Evolutionary conservation across 2,888 invertebrate species (phyloP).

Genomic region (Cosmia pyralina): DNA sequence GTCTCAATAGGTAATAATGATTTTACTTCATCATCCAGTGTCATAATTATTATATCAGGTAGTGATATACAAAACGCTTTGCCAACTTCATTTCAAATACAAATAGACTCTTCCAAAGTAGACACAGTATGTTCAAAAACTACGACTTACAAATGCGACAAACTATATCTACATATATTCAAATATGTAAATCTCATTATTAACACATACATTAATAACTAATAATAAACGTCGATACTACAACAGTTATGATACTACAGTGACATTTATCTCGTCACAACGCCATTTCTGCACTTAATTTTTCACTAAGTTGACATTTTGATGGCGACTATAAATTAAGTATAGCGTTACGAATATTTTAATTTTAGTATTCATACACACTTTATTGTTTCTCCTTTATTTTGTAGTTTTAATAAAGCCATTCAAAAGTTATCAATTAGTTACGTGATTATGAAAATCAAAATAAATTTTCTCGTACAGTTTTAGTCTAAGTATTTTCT

Average conservation of each 20-base stretch:
- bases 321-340: slow-evolving; percentile 28
- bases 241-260: slow-evolving; percentile 27
- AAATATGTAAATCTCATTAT: slow-evolving; percentile 48
- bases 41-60: background rate
- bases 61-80: background rate
- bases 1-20: background rate
- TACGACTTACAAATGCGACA: background rate
- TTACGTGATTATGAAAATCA: background rate
- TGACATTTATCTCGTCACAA: slow-evolving; percentile 45
- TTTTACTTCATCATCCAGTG: background rate
- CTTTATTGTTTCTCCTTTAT: background rate
- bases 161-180: background rate
- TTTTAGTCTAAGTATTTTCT: background rate
- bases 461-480: background rate
- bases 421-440: background rate
- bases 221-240: slow-evolving; percentile 40
- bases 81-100: background rate
- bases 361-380: background rate
- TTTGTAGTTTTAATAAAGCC: background rate
- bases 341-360: slow-evolving; percentile 1
- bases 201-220: slow-evolving; percentile 32
- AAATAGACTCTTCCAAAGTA: background rate
- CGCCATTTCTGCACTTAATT: slow-evolving; percentile 39
- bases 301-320: slow-evolving; percentile 35
- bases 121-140: background rate